A percentile compares a stretch with the other conserved stretches of the same genome.
Conservation (phyloP, 2,888 invertebrate genomes). For the Barypeithes pellucidus region DNA sequence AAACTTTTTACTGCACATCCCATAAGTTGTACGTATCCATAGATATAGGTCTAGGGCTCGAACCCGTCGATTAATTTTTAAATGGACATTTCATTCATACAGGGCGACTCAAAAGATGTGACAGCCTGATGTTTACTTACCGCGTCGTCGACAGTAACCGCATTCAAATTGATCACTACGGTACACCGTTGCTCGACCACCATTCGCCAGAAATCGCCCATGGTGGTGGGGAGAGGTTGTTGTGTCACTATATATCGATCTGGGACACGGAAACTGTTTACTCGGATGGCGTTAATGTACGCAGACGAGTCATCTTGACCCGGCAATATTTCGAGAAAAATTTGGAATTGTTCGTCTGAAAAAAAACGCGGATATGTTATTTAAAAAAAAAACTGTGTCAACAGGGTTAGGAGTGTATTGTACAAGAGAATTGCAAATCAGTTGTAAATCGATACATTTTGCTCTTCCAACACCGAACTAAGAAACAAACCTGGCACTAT, state of each 20-base stretch:
- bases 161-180: conserved; percentile 69
- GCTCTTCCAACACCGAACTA: neutral
- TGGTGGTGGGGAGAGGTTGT: conserved; percentile 69
- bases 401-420: no score
- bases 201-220: conserved; percentile 72
- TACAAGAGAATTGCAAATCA: no score
- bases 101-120: no score
- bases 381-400: no score
- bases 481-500: conserved; percentile 65
- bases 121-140: no score
- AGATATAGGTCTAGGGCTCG: no score
- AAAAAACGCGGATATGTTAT: no score
- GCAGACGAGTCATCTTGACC: conserved; percentile 66
- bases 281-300: conserved; percentile 71
- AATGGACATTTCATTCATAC: no score
- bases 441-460: no score
- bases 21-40: no score
- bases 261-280: conserved; percentile 66
- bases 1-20: no score
- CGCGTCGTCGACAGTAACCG: conserved; percentile 64
- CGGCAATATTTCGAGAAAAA: conserved; percentile 68
- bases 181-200: conserved; percentile 66
- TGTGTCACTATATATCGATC: conserved; percentile 70
- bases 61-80: no score
- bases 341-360: conserved; percentile 20